Conservation (phyloP, 2,113 vertebrate species). For the Spilogale gracilis region DNA sequence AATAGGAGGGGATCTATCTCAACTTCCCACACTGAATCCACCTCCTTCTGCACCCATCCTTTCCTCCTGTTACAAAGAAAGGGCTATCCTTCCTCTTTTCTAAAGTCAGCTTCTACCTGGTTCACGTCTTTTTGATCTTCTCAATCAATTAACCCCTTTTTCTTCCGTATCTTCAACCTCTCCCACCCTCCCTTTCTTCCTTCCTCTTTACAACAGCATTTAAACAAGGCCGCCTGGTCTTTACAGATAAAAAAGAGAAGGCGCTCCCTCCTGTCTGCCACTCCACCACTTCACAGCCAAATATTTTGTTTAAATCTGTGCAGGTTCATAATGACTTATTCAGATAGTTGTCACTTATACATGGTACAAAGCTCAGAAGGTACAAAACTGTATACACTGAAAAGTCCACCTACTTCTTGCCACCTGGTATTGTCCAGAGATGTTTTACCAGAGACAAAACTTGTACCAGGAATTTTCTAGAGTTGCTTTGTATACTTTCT, state of each 20-base stretch:
- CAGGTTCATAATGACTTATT: background rate
- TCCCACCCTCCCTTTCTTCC: background rate
- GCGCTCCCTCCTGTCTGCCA: background rate
- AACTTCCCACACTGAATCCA: conserved; percentile 39
- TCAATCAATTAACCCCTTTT: conserved; percentile 57
- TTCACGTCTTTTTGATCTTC: background rate
- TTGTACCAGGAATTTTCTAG: background rate
- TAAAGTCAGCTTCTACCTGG: background rate
- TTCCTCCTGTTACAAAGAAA: background rate
- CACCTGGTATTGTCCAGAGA: background rate
- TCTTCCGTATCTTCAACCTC: conserved; percentile 17
- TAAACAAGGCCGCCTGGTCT: conserved; percentile 23
- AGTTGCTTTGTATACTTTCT: conserved; percentile 14
- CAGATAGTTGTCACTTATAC: background rate
- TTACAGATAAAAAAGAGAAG: background rate
- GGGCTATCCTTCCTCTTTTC: conserved; percentile 2
- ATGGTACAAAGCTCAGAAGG: conserved; percentile 42
- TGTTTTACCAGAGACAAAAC: background rate
- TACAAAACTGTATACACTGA: background rate
- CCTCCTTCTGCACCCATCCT: background rate
- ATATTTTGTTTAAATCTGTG: conserved; percentile 35
- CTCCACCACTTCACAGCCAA: conserved; percentile 21
- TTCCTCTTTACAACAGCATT: conserved; percentile 47
- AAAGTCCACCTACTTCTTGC: background rate
- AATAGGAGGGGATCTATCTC: conserved; percentile 22